Evolutionary conservation across 2,888 invertebrate species (phyloP), one percentile per base, ranked within the genome.

Genomic region (Luperina nickerlii): DNA sequence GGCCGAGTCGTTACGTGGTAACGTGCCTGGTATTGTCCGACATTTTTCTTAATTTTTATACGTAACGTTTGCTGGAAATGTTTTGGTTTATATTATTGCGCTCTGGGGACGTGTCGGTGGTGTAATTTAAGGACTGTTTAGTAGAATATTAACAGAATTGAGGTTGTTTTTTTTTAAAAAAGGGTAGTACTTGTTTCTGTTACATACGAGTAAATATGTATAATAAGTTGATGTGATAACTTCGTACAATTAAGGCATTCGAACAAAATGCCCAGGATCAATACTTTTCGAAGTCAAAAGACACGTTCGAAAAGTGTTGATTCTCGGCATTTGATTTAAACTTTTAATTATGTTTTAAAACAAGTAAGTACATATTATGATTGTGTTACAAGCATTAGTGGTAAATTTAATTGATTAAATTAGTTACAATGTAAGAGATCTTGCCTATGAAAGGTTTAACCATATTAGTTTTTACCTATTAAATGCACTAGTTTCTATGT

Each of bases 31-130:
- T 85, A 82, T 75, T 74, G 82, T 74, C 74, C 24, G 51, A 74
- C 74, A 84, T 88, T 86, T 80, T 84, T 82, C 79, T 86, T 81
- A 82, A 86, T 84, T 84, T 85, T 84, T 82, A 79, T 79, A 71
- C 54, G 74, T 54, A 9, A 62, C 54, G 66, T 80, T 74, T 65
- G 67, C 68, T 13, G 32, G 48, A 68, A 18, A 57, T 60, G 69
- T 69, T 87, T 81, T 74, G 80, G 70, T 70, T 57, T 70, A 63
- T 67, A 60, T 76, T 77, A 77, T 54, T 69, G 15, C 24, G 3
- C 85, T 32, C 62, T 0, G 0, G 80, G 60, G 80, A 69, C 32
- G 60, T 65, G 81, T 80, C 15, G 45, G 57, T 54, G 65, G 42
- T 70, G 60, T 32, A 62, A 68, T 84, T 75, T 76, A 42, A 63